These are phyloP conservation scores for Rhincodon typus DNA, from an alignment of 2,797 vertebrate genomes.

Conservation along the genomic window DNA sequence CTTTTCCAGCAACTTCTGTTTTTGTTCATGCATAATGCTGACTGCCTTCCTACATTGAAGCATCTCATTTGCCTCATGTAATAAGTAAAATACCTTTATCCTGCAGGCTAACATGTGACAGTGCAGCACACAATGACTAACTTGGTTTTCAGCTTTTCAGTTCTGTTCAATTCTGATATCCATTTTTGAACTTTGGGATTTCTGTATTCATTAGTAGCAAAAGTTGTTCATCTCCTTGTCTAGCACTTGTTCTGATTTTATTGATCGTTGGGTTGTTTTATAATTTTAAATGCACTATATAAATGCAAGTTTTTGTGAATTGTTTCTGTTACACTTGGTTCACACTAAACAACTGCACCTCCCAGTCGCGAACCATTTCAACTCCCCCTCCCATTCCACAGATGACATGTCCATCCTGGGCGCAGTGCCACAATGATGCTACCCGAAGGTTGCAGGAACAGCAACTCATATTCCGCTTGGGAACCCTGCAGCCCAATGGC, in stretches of 20 bases:
- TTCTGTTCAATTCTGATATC: neutral
- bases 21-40: neutral
- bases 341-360: too few species aligned
- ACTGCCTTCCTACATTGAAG: neutral
- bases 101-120: neutral
- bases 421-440: too few species aligned
- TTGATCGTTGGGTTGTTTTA: neutral
- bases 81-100: neutral
- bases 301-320: neutral
- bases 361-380: too few species aligned
- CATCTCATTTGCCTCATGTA: neutral
- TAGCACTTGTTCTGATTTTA: neutral
- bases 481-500: too few species aligned
- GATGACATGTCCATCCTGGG: too few species aligned
- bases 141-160: neutral
- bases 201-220: neutral
- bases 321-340: neutral
- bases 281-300: neutral
- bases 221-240: neutral
- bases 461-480: too few species aligned
- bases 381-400: too few species aligned
- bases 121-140: neutral
- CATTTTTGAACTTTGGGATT: neutral
- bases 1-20: too few species aligned
- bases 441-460: too few species aligned